Evolutionary conservation across 2,888 invertebrate species (phyloP).

Genomic region (Eupithecia pulchellata): DNA sequence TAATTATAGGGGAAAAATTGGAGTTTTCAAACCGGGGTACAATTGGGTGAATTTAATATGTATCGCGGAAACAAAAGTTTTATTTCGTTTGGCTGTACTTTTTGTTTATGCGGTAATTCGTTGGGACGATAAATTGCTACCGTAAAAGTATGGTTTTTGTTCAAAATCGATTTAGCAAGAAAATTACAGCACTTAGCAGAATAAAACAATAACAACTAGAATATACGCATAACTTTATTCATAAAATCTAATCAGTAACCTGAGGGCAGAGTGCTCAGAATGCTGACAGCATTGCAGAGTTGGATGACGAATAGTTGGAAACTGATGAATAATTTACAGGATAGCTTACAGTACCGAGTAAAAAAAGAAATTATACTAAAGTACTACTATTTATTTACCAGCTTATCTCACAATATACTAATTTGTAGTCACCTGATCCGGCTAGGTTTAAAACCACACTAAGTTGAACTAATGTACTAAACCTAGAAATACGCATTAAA

Average conservation of each 20-base stretch:
- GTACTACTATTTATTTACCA: no score
- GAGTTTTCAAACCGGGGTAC: conserved; percentile 16
- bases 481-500: neutral
- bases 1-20: conserved; percentile 44
- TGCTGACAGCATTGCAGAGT: no score
- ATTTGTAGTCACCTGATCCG: neutral
- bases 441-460: neutral
- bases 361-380: no score
- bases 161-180: no score
- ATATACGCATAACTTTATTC: no score
- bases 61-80: conserved; percentile 29
- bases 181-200: no score
- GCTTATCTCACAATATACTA: no score
- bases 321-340: neutral
- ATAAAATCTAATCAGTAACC: no score
- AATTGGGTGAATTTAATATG: conserved; percentile 30
- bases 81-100: conserved; percentile 23
- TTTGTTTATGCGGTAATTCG: conserved; percentile 22
- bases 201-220: no score
- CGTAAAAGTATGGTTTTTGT: neutral
- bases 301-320: no score
- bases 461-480: neutral
- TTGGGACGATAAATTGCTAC: conserved; percentile 8
- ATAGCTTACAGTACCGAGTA: neutral
- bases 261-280: no score